Evolutionary conservation across 2,113 vertebrate genomes (phyloP).

Genomic region (Grammomys dolichurus): DNA sequence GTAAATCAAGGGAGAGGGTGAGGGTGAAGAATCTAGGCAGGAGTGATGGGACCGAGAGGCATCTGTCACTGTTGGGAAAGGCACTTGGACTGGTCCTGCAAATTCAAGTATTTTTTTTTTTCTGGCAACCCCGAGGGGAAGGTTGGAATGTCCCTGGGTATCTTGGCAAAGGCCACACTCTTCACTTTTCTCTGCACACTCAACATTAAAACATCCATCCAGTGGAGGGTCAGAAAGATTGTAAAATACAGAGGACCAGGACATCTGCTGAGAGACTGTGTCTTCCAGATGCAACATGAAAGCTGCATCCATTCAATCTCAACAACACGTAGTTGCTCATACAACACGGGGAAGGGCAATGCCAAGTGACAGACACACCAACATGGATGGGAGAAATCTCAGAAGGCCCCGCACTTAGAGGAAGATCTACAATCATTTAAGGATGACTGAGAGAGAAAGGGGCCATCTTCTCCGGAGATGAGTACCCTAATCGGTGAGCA

Average conservation of each 20-base stretch:
- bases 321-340: neutral
- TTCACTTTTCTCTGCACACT: neutral
- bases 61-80: neutral
- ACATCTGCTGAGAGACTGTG: neutral
- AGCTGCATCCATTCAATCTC: neutral
- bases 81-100: neutral
- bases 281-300: neutral
- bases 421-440: neutral
- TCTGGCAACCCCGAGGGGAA: neutral
- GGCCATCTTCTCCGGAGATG: neutral
- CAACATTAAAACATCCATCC: neutral
- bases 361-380: neutral
- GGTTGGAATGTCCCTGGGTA: fast-evolving
- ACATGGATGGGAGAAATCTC: neutral
- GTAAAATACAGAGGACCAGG: neutral
- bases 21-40: neutral
- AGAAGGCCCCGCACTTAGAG: neutral
- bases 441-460: no score
- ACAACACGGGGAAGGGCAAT: neutral
- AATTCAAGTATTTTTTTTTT: fast-evolving
- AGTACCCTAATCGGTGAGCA: neutral
- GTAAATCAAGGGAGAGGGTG: neutral
- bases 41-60: neutral
- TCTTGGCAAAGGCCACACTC: neutral
- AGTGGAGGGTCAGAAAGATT: neutral